Conservation (phyloP, 2,113 vertebrate genomes). For the Halichoeres trimaculatus region DNA sequence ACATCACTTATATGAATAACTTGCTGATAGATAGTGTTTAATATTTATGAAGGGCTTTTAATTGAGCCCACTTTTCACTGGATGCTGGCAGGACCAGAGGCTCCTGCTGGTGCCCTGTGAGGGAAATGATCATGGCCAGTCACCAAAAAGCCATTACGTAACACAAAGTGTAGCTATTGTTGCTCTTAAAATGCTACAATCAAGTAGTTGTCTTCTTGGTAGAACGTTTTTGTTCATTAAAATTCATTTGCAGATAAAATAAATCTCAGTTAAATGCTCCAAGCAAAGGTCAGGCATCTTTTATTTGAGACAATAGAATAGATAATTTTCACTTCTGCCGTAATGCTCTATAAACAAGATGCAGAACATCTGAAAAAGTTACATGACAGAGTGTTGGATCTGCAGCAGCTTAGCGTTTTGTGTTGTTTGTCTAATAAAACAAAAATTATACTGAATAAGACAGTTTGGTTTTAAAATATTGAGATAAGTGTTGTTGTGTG, state of each 20-base stretch:
- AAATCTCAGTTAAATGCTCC: constrained; percentile 24
- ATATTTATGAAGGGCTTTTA: constrained; percentile 79
- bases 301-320: constrained; percentile 15
- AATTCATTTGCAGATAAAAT: constrained; percentile 36
- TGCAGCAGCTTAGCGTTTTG: too few species aligned
- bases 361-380: not conserved
- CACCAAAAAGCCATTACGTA: constrained; percentile 39
- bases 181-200: constrained; percentile 14
- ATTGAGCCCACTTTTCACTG: constrained; percentile 70
- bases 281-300: constrained; percentile 20
- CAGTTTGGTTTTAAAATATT: not conserved
- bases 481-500: too few species aligned
- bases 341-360: constrained; percentile 34
- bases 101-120: constrained; percentile 35
- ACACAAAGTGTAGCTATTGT: constrained; percentile 36
- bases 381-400: not conserved
- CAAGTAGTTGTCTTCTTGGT: constrained; percentile 34
- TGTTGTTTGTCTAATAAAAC: too few species aligned
- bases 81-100: constrained; percentile 51
- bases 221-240: constrained; percentile 31
- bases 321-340: not conserved
- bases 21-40: constrained; percentile 74
- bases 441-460: not conserved
- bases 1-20: constrained; percentile 76
- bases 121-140: constrained; percentile 52